Evolutionary conservation across 2,797 vertebrate species (phyloP), one percentile per base, ranked within the genome.

Genomic region (Phoebastria nigripes): DNA sequence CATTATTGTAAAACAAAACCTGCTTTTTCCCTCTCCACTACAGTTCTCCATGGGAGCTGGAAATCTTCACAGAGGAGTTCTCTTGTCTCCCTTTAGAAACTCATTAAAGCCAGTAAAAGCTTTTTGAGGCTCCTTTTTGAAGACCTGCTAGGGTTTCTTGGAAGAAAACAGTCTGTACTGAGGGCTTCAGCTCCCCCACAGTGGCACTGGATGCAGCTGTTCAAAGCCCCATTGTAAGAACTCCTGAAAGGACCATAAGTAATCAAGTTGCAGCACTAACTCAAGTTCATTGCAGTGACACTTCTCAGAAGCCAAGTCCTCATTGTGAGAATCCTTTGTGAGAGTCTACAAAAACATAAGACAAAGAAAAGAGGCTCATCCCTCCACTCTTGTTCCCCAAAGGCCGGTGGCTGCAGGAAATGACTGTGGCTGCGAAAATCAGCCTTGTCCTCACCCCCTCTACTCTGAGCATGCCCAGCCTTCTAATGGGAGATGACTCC

Each of bases 131-230:
- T 81, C 73, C 72, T 94, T 97, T 93, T 29, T 52, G 94, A 96
- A 93, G 90, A 93, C 84, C 95, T 93, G 94, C 69, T 95, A 94
- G 93, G 97, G 96, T 95, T 92, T 87, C 93, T 85, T 96, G 97
- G 97, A 98, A 97, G 97, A 87, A 94, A 98, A 98, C 94, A 95
- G 76, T 4, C 82, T 72, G 11, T 70, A 29, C 96, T 19, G 86
- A 95, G 70, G 85, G 89, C 89, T 73, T 49, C 92, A 76, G 93
- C 90, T 90, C 96, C 80, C 97, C 96, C 91, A 62, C 52, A 39
- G 91, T 4, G 92, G 81, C 95, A 77, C 97, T 93, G 89, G 80
- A 73, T 42, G 93, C 92, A 90, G 91, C 91, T 33, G 70, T 72
- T 96, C 86, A 96, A 94, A 95, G 85, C 63, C 61, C 89, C 85